Conservation (phyloP, 2,113 vertebrate species). For the Xenotilapia longispinis region DNA sequence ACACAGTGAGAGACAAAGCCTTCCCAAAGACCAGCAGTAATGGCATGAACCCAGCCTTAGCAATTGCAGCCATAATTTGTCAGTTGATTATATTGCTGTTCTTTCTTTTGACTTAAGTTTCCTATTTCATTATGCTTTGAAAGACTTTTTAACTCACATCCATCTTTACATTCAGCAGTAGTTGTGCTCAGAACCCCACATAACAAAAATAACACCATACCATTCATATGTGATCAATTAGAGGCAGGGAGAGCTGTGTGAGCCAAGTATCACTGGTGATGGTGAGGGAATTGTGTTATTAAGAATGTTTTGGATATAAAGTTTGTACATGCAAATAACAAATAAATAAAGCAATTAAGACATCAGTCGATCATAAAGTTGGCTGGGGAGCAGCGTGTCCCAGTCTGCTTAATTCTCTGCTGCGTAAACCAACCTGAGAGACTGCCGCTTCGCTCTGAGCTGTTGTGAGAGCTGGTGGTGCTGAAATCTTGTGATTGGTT, state of each 20-base stretch:
- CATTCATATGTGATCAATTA: not conserved
- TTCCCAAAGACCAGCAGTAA: conserved; percentile 10
- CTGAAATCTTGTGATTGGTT: conserved; percentile 99
- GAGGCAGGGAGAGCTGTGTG: not conserved
- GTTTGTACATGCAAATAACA: conserved; percentile 58
- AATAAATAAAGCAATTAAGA: conserved; percentile 54
- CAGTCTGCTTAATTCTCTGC: conserved; percentile 44
- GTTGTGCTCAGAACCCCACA: not conserved
- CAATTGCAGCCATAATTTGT: conserved; percentile 9
- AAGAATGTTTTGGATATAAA: not conserved
- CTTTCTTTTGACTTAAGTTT: not conserved
- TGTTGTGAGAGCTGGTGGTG: conserved; percentile 99
- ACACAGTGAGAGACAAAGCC: conserved; percentile 35
- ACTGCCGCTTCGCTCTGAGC: conserved; percentile 99
- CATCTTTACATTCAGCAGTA: not conserved
- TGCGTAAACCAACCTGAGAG: conserved; percentile 96
- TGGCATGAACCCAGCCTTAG: conserved; percentile 19
- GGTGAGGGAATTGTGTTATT: conserved; percentile 15
- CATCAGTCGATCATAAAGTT: conserved; percentile 40
- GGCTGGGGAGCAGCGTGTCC: conserved; percentile 26
- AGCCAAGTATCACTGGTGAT: conserved; percentile 21
- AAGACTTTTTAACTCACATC: not conserved
- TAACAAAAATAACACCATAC: not conserved
- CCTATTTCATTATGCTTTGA: conserved; percentile 13
- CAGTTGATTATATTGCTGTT: not conserved